phyloP scores from a whole-genome alignment of 2,888 invertebrate species.

The Fragum fragum region DNA sequence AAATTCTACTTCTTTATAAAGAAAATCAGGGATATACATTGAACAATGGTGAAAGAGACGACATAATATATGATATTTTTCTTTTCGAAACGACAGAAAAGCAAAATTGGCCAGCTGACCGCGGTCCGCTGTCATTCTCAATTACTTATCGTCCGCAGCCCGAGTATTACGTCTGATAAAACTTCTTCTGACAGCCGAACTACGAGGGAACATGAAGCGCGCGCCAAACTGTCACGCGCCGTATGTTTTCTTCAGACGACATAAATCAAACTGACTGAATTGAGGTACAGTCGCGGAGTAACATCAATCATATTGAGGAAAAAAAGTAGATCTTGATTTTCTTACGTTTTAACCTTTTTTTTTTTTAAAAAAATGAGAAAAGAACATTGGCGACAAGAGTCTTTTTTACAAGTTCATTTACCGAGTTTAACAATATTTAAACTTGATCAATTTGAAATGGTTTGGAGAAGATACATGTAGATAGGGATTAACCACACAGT shows the following conservation, averaged over 20 bases:
- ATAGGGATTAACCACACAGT: no score
- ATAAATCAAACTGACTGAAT: constrained; percentile 24
- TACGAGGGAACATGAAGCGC: constrained; percentile 51
- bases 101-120: background rate
- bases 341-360: background rate
- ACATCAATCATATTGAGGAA: constrained; percentile 21
- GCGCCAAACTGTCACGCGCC: constrained; percentile 67
- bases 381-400: no score
- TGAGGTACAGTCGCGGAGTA: constrained; percentile 14
- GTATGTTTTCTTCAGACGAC: constrained; percentile 43
- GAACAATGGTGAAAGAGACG: no score
- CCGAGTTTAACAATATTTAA: no score
- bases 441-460: no score
- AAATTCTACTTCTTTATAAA: no score
- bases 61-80: no score
- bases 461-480: no score
- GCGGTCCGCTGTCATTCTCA: constrained; percentile 4
- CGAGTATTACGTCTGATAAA: constrained; percentile 4
- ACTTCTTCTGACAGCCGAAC: constrained; percentile 5
- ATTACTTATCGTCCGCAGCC: constrained; percentile 9
- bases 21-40: no score
- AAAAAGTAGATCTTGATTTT: constrained; percentile 5
- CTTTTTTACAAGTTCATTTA: no score
- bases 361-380: no score
- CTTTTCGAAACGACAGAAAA: no score